Evolutionary conservation across 2,113 vertebrate species (phyloP).

Genomic region (Gallinago paraguaiae): DNA sequence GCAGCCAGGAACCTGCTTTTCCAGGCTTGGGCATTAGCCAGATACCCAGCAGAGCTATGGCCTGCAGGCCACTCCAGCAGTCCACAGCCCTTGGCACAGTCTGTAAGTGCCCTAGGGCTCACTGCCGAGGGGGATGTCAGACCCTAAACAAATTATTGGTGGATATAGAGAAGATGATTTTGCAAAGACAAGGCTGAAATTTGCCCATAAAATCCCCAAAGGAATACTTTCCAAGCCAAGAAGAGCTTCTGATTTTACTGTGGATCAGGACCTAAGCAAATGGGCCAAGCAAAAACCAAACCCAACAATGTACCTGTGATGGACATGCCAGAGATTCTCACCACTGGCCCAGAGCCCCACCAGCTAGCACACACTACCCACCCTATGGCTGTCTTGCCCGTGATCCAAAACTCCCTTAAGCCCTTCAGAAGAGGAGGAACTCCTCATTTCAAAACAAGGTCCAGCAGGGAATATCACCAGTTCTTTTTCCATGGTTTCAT

Average conservation of each 20-base stretch:
- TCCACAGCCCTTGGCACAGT: rapidly evolving
- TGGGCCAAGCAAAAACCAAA: not conserved
- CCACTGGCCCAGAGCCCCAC: not conserved
- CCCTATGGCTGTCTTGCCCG: not conserved
- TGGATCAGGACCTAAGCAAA: not conserved
- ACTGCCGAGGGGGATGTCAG: not conserved
- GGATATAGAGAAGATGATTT: not conserved
- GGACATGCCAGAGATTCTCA: not conserved
- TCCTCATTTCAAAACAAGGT: not conserved
- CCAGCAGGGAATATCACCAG: not conserved
- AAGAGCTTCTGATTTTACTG: not conserved
- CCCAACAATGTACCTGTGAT: rapidly evolving
- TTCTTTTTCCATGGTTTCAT: not conserved
- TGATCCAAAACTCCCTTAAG: rapidly evolving
- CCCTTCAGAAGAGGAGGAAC: not conserved
- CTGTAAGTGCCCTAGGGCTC: not conserved
- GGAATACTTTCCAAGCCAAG: not conserved
- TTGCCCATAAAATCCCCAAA: not conserved
- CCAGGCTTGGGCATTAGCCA: not conserved
- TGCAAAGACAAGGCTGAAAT: not conserved
- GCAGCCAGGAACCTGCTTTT: not conserved
- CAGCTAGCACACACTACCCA: not conserved
- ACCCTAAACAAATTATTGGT: not conserved
- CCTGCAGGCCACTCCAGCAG: not conserved
- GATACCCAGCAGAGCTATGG: not conserved